Evolutionary conservation across 1,140 invertebrate genomes (phyloP).

Genomic region (Artemia franciscana): DNA sequence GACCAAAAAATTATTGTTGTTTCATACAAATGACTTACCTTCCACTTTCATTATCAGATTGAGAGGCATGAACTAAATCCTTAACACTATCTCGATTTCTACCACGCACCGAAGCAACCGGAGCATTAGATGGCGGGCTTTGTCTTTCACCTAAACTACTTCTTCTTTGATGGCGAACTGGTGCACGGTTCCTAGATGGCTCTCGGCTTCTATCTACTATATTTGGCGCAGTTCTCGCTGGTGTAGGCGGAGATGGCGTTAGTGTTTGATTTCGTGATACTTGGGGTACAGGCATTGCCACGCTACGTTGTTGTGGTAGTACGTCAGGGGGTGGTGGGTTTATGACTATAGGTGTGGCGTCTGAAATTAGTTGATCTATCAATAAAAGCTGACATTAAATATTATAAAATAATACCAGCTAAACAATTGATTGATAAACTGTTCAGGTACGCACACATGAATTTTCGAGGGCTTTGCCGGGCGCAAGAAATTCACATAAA

Average conservation of each 20-base stretch:
- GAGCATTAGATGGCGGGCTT: neutral
- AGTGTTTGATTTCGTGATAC: conserved; percentile 1
- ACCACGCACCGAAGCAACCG: neutral
- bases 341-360: conserved; percentile 5
- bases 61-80: neutral
- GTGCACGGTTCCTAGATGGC: neutral
- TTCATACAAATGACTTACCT: neutral
- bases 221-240: neutral
- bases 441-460: no score
- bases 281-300: neutral
- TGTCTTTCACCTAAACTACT: neutral
- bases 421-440: no score
- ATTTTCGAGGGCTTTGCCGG: no score
- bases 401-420: no score
- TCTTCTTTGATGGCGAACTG: neutral
- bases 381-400: no score
- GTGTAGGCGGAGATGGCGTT: conserved; percentile 7
- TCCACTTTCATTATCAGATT: neutral
- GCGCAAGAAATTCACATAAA: no score
- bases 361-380: no score
- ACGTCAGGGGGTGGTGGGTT: conserved; percentile 10
- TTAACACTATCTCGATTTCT: neutral
- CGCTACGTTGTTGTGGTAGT: conserved; percentile 5
- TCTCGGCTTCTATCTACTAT: neutral
- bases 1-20: no score